These are phyloP conservation scores for Ammodytes marinus DNA, from an alignment of 2,113 vertebrate species.

Conservation along the genomic window DNA sequence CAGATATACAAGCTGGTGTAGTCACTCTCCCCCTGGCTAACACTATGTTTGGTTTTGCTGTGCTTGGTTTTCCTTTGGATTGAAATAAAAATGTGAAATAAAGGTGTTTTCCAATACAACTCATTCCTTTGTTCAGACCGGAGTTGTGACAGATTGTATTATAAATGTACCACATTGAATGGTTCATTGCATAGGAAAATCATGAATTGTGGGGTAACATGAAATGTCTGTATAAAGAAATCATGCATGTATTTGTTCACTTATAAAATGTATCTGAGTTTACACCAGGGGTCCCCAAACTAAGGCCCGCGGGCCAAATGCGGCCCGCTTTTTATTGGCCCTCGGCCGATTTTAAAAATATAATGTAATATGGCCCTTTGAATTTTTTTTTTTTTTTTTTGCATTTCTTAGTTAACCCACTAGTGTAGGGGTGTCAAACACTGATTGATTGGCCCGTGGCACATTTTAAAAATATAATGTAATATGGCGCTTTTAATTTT, in stretches of 20 bases:
- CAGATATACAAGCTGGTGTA: neutral
- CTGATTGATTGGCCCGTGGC: no score
- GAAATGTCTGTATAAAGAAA: neutral
- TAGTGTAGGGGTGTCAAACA: no score
- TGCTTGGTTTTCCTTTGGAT: neutral
- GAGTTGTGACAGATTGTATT: neutral
- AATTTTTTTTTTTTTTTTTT: no score
- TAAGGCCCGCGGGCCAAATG: no score
- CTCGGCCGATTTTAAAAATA: no score
- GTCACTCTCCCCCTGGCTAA: neutral
- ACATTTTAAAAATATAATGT: no score
- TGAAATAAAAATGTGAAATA: neutral
- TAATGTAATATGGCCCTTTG: no score
- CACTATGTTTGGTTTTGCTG: neutral
- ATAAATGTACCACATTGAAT: neutral
- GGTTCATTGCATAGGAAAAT: neutral
- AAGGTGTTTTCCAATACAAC: neutral
- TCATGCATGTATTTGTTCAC: neutral
- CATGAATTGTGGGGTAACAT: neutral
- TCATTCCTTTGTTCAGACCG: no score
- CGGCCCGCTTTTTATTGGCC: no score
- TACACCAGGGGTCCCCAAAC: no score
- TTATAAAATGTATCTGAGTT: neutral
- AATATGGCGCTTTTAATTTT: no score
- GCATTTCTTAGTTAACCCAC: no score